A percentile compares a stretch with the other conserved stretches of the same genome.
Conservation (phyloP, 2,113 vertebrate species). For the Myxocyprinus asiaticus region DNA sequence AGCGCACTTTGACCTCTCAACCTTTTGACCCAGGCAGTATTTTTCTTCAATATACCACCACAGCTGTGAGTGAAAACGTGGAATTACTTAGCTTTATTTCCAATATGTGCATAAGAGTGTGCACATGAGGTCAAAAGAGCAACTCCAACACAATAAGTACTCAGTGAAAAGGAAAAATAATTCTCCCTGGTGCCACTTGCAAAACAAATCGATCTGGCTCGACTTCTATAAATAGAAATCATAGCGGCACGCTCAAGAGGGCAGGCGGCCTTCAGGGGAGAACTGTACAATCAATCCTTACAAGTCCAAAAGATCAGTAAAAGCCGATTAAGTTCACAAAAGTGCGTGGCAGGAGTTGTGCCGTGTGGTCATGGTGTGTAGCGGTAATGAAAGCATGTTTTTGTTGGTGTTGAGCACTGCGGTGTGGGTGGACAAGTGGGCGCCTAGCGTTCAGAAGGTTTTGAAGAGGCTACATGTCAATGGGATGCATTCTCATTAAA, state of each 20-base stretch:
- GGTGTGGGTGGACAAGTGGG: slow-evolving; percentile 11
- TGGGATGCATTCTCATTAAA: slow-evolving; percentile 24
- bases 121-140: slow-evolving; percentile 31
- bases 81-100: slow-evolving; percentile 4
- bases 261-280: slow-evolving; percentile 18
- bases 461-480: slow-evolving; percentile 25
- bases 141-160: slow-evolving; percentile 18
- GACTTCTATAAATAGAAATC: slow-evolving; percentile 32
- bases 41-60: background rate
- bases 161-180: slow-evolving; percentile 8
- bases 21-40: background rate
- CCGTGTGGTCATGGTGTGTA: background rate
- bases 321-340: slow-evolving; percentile 20
- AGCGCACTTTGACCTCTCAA: slow-evolving; percentile 22
- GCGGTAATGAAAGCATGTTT: slow-evolving; percentile 24
- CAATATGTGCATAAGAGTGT: background rate
- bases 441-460: slow-evolving; percentile 28
- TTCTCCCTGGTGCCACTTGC: background rate
- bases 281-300: slow-evolving; percentile 20
- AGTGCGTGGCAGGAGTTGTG: slow-evolving; percentile 25
- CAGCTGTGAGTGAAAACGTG: background rate
- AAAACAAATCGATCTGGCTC: slow-evolving; percentile 30
- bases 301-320: slow-evolving; percentile 36
- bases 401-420: slow-evolving; percentile 23
- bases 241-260: slow-evolving; percentile 16